Evolutionary conservation across 2,888 invertebrate species (phyloP), one percentile per base, ranked within the genome.

Genomic region (Andrena camellia): DNA sequence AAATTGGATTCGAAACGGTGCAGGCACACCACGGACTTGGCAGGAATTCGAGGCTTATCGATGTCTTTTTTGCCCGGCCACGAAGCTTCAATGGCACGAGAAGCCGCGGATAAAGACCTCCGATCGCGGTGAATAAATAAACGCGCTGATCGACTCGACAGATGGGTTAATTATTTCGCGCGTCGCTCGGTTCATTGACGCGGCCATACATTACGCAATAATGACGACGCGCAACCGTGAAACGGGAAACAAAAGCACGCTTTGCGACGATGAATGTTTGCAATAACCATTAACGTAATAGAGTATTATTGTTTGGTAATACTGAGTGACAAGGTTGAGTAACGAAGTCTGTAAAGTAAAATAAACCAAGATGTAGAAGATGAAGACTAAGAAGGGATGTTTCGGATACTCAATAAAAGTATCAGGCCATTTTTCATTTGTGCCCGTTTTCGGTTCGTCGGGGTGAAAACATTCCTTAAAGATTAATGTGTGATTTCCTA

Each of bases 1-100:
- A 42, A 42, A 42, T 42, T 42, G 84, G 81, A 88, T 90, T 89
- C 85, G 67, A 74, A 83, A 80, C 84, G 78, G 5, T 84, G 80
- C 73, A 71, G 84, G 69, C 82, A 62, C 64, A 69, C 78, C 83
- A 72, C 75, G 63, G 74, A 77, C 75, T 87, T 89, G 87, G 88
- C 90, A 88, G 66, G 62, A 72, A 81, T 62, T 74, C 60, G 42
- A 17, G 20, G 23, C 17, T 78, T 69, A 60, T 78, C 75, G 64
- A 33, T 20, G 8, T 50, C 50, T 42, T 57, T 63, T 81, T 71
- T 60, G 10, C 23, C 35, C 42, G 17, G 50, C n/a, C 8, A 1
- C 13, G 20, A 23, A 8, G 33, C 54, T 42, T 42, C 42, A 17
- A 17, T 42, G 70, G 20, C 13, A 50, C 10, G 26, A 35, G 31